Conservation (phyloP, 92 coral and sea anemone species). For the Actinostola sp. region DNA sequence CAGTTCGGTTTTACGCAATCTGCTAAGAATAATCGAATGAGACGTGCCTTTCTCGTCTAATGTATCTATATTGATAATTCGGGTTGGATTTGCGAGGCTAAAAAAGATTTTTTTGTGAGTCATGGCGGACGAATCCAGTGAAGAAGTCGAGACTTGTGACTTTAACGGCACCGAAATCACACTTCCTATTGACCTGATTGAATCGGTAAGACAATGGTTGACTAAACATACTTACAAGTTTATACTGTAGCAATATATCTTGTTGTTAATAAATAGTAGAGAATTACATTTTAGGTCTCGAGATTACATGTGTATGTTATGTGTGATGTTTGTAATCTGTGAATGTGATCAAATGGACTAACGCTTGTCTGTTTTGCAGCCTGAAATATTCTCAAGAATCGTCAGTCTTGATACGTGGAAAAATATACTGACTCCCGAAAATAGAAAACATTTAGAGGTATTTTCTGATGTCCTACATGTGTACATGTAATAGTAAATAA, state of each 20-base stretch:
- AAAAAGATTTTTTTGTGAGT: background rate
- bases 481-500: too few species aligned
- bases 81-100: background rate
- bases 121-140: conserved; percentile 63
- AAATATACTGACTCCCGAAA: conserved; percentile 70
- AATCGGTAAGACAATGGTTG: conserved; percentile 63
- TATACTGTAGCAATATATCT: too few species aligned
- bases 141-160: conserved; percentile 87
- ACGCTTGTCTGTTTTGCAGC: conserved; percentile 48
- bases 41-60: background rate
- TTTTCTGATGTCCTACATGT: too few species aligned
- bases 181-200: conserved; percentile 87
- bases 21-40: background rate
- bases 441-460: conserved; percentile 90
- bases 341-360: too few species aligned
- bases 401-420: conserved; percentile 93
- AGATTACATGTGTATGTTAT: too few species aligned
- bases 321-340: too few species aligned
- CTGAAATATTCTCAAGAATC: conserved; percentile 84
- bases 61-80: background rate
- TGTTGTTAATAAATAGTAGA: too few species aligned
- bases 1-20: background rate
- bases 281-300: too few species aligned
- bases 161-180: conserved; percentile 75
- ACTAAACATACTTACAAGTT: background rate